Evolutionary conservation across 2,888 invertebrate genomes (phyloP).

Genomic region (Carterocephalus palaemon): DNA sequence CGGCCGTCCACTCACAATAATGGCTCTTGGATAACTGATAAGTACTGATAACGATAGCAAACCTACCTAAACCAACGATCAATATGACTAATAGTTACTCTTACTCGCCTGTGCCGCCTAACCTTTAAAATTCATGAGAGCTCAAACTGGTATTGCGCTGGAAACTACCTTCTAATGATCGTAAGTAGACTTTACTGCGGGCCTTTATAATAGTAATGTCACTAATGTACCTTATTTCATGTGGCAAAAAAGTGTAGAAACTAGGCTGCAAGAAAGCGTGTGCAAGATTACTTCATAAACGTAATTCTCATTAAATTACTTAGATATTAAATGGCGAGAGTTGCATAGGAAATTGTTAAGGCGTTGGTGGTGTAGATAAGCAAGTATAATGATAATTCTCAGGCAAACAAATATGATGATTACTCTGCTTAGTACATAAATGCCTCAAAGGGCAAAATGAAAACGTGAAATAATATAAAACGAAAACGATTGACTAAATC

Average conservation of each 20-base stretch:
- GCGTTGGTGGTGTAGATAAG: too few species aligned
- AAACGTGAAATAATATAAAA: too few species aligned
- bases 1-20: constrained; percentile 62
- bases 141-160: constrained; percentile 9
- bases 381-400: too few species aligned
- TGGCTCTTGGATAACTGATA: constrained; percentile 43
- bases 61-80: constrained; percentile 22
- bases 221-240: constrained; percentile 20
- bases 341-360: too few species aligned
- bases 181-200: constrained; percentile 6
- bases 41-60: constrained; percentile 31
- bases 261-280: constrained; percentile 22
- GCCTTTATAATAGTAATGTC: constrained; percentile 16
- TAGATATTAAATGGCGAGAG: constrained; percentile 24
- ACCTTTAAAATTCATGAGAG: constrained; percentile 18
- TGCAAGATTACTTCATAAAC: constrained; percentile 16
- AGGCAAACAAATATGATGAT: too few species aligned
- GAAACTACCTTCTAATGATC: constrained; percentile 22
- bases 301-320: constrained; percentile 12
- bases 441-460: too few species aligned
- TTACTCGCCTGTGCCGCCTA: constrained; percentile 9
- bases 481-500: too few species aligned
- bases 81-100: constrained; percentile 42
- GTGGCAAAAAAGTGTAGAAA: constrained; percentile 21
- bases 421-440: too few species aligned